Base-by-base conservation (phyloP, 2,888 invertebrate genomes). In the Leptarthrus brevirostris region DNA sequence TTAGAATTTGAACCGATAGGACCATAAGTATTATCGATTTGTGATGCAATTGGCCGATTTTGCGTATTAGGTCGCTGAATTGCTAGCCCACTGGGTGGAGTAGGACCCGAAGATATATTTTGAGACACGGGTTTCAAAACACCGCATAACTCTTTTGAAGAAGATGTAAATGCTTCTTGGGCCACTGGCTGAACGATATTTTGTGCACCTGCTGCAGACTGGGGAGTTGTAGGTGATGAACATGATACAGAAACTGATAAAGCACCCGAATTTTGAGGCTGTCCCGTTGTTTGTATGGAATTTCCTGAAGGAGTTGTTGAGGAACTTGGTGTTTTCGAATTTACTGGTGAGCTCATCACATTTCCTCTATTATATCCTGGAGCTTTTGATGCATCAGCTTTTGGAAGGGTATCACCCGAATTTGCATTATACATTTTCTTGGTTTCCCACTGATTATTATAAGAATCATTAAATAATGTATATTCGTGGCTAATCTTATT, bases 381-480 rank as follows among this genome's bases (percentile, higher is more conserved):
- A 74, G 96, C 96, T 85, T 96, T 96, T 54, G 94, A 91, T 3
- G 92, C 93, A 86, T 96, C 95, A 76, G 91, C 94, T 86, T 91
- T 86, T 36, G 85, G 86, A 56, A 84, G 75, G 16, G 83, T 80
- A 77, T 88, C 85, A 74, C 84, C 84, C 69, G 86, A 81, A 44
- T 87, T 86, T 1, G 85, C 85, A 80, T 83, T 84, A 81, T 87
- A 86, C 73, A 80, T 80, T 81, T 87, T 76, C 82, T 78, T 74
- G 47, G 80, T 87, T 81, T 87, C 86, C 84, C 86, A 86, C 80
- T 86, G 83, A 81, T 86, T 83, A 77, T 86, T 83, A 80, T 87
- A 83, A 83, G 87, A 80, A n/a, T n/a, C n/a, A 82, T 94, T 93
- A 85, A 97, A 96, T 77, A 97, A 89, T 0, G 95, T 94, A 86